Base-by-base conservation (phyloP, 2,888 invertebrate species). In the Pollenia angustigena region DNA sequence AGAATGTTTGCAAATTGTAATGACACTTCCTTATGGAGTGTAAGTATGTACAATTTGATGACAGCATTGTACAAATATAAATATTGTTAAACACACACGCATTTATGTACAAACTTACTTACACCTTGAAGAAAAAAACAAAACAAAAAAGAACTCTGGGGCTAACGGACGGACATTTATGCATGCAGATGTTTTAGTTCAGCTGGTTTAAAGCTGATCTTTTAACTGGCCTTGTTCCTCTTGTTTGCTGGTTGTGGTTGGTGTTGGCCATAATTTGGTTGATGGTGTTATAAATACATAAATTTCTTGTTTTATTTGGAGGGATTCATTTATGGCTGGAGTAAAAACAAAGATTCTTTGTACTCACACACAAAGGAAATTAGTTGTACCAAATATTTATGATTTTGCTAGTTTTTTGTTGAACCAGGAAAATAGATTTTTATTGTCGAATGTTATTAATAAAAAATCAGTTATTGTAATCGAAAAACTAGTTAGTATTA, bases 21-120 rank as follows among this genome's bases (percentile, higher is more conserved):
- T 87, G 84, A 87, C 87, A 87, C 87, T 87, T 87, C 84, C 87
- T 87, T 87, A 81, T 87, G 68, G 60, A 84, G 87, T 75, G 74
- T 40, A 80, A 68, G 74, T 75, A 50, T 74, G 58, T 54, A 58
- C n/a, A 44, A 50, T 44, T 74, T 66, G 79, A 50, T 79, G 84
- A 84, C 79, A 84, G 79, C 58, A 52, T 79, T 72, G 50, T 18
- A 62, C 12, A 72, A 60, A 85, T 60, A 74, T 60, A 78, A 78
- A 84, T 80, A 84, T 74, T 66, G 54, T 66, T 56, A 16, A 66
- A 71, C 52, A 71, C 52, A 46, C 62, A 62, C 62, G 12, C 23
- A 68, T 40, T 44, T 12, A 75, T 18, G 42, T 18, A 75, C 42
- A n/a, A n/a, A n/a, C n/a, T 18, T 18, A 48, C n/a, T 23, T 32